Conservation (phyloP, 2,113 vertebrate genomes). For the Sigmodon hispidus region DNA sequence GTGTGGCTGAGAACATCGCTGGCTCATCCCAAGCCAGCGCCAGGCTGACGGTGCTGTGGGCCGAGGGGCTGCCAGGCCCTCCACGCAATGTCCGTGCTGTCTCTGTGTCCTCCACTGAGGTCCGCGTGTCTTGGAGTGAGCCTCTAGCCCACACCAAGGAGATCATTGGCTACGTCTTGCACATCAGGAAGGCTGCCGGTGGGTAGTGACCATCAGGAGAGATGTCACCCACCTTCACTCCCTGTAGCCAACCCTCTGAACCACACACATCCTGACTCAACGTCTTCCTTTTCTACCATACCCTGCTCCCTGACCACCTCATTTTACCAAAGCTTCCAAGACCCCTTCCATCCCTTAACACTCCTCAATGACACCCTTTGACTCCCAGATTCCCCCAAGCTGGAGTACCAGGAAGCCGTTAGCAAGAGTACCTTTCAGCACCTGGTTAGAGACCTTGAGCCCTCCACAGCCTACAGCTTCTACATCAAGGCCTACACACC, state of each 20-base stretch:
- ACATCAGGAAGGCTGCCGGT: conserved; percentile 95
- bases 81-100: conserved; percentile 90
- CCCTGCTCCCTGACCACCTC: background rate
- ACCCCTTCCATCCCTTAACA: background rate
- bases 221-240: background rate
- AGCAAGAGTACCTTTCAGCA: conserved; percentile 97
- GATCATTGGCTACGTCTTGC: conserved; percentile 97
- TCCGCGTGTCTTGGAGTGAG: conserved; percentile 95
- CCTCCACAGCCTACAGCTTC: conserved; percentile 97
- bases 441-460: conserved; percentile 94
- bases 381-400: conserved; percentile 91
- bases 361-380: background rate
- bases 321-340: background rate
- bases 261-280: background rate
- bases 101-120: conserved; percentile 92
- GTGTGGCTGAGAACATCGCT: conserved; percentile 96
- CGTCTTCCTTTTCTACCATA: background rate
- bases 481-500: conserved; percentile 98
- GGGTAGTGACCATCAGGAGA: background rate
- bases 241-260: too few relatives aligned
- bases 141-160: conserved; percentile 95
- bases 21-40: conserved; percentile 98
- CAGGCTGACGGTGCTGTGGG: conserved; percentile 96
- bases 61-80: conserved; percentile 93
- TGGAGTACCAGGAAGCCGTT: conserved; percentile 98